Percentiles rank a stretch among this genome's conserved stretches.
Evolutionary conservation across 2,797 vertebrate species (phyloP).

Genomic region (Florisuga fusca): DNA sequence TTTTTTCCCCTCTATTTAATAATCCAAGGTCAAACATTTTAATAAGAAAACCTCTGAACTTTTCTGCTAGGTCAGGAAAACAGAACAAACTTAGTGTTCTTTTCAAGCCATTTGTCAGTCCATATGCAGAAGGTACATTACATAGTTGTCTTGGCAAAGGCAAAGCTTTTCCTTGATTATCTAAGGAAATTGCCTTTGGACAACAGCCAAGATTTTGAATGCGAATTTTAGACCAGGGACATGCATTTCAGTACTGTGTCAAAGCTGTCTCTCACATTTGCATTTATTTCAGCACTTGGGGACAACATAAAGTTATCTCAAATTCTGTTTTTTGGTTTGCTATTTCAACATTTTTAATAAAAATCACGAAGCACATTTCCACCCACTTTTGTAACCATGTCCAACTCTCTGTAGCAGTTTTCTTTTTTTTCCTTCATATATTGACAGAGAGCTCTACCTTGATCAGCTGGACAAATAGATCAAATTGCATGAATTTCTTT

Average conservation of each 20-base stretch:
- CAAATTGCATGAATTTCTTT: neutral
- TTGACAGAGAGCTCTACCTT: neutral
- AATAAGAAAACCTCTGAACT: slow-evolving; percentile 39
- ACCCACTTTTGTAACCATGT: neutral
- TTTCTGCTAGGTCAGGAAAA: slow-evolving; percentile 11
- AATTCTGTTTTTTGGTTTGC: neutral
- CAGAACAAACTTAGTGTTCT: neutral
- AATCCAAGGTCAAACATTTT: slow-evolving; percentile 56
- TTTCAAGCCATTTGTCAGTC: neutral
- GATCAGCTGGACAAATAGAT: neutral
- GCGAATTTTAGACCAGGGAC: neutral
- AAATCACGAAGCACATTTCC: neutral
- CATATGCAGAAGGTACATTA: neutral
- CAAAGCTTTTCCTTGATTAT: neutral
- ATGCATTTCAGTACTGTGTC: neutral
- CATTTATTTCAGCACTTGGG: neutral
- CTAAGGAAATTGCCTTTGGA: neutral
- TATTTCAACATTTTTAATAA: neutral
- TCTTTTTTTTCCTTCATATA: neutral
- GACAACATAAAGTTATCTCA: neutral
- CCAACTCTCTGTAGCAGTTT: neutral
- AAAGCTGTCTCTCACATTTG: neutral
- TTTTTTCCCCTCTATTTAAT: neutral
- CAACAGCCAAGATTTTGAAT: neutral
- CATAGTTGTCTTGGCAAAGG: neutral